Conservation (phyloP, 92 coral and sea anemone genomes). For the Palythoa grandis region DNA sequence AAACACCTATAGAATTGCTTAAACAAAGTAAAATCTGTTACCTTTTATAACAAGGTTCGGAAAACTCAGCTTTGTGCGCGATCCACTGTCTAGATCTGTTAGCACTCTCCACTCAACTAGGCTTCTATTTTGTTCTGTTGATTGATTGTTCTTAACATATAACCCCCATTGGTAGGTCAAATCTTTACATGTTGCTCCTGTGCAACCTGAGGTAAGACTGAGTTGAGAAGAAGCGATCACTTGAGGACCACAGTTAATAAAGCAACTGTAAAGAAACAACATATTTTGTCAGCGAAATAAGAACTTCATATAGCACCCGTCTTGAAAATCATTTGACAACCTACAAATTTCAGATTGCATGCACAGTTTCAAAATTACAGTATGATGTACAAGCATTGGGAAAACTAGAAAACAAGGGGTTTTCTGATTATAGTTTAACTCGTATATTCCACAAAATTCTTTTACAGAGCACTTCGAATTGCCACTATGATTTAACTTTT, state of each 20-base stretch:
- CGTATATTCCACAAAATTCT: neutral
- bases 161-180: slow-evolving; percentile 1
- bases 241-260: slow-evolving; percentile 12
- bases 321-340: too few relatives aligned
- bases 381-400: too few relatives aligned
- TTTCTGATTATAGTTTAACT: too few relatives aligned
- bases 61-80: neutral
- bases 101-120: neutral
- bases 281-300: neutral
- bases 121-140: neutral
- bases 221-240: slow-evolving; percentile 14
- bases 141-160: neutral
- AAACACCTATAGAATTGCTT: too few relatives aligned
- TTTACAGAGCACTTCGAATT: neutral
- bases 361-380: too few relatives aligned
- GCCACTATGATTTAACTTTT: neutral
- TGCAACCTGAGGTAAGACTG: slow-evolving; percentile 13
- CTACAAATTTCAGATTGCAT: too few relatives aligned
- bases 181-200: neutral
- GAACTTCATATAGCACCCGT: too few relatives aligned
- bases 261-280: neutral
- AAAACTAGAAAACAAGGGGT: too few relatives aligned
- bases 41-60: slow-evolving; percentile 20
- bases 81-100: neutral
- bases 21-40: neutral